Evolutionary conservation across 2,797 vertebrate species (phyloP).

Genomic region (Schizothorax lantsangensis): DNA sequence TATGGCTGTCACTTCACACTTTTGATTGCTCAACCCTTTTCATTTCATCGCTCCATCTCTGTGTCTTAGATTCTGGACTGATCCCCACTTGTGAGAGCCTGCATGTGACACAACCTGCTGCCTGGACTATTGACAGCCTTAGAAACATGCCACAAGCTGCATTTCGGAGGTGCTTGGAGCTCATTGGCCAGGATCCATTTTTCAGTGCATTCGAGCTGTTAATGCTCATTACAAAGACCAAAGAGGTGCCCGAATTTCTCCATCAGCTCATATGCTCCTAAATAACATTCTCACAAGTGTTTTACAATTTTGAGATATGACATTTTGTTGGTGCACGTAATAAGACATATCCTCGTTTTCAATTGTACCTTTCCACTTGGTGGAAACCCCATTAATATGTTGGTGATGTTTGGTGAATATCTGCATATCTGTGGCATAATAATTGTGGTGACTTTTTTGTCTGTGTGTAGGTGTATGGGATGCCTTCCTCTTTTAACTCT

Average conservation of each 20-base stretch:
- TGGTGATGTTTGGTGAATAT: neutral
- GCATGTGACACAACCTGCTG: slow-evolving; percentile 71
- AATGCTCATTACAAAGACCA: slow-evolving; percentile 75
- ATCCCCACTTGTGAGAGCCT: slow-evolving; percentile 79
- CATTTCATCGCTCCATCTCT: slow-evolving; percentile 16
- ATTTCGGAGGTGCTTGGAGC: slow-evolving; percentile 80
- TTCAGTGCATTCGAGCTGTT: slow-evolving; percentile 70
- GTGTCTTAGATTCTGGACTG: slow-evolving; percentile 61
- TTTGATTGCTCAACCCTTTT: neutral
- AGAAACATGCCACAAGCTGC: slow-evolving; percentile 71
- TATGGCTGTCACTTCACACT: neutral
- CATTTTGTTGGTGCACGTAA: neutral
- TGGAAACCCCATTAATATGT: neutral
- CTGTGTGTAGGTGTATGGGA: slow-evolving; percentile 73
- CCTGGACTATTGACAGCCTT: slow-evolving; percentile 74
- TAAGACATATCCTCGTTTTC: neutral
- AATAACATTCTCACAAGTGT: neutral
- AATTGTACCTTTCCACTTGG: neutral
- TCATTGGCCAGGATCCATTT: slow-evolving; percentile 76
- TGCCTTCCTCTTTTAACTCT: slow-evolving; percentile 71
- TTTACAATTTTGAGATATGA: neutral
- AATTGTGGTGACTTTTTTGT: neutral
- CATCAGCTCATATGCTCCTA: neutral
- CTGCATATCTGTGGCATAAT: neutral
- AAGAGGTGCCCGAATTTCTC: slow-evolving; percentile 67